phyloP scores from a whole-genome alignment of 2,797 vertebrate genomes.

The Graptemys geographica region DNA sequence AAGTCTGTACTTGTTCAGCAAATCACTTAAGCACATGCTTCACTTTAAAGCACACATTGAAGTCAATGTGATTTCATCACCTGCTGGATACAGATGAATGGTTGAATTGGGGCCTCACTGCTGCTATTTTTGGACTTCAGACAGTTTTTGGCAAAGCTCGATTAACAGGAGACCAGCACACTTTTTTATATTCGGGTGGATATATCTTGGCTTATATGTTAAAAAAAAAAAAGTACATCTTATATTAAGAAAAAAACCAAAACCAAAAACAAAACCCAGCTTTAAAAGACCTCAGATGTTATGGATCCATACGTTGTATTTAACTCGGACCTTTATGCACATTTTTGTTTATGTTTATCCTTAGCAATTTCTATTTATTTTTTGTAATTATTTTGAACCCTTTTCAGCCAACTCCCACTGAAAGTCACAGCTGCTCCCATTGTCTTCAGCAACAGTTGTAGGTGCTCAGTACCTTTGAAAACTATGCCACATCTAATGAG shows the following conservation, averaged over 20 bases:
- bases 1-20: background rate
- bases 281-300: background rate
- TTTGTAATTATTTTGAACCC: background rate
- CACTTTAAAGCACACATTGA: background rate
- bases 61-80: background rate
- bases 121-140: background rate
- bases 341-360: background rate
- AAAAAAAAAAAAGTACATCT: constrained; percentile 11
- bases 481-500: background rate
- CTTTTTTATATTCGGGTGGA: constrained; percentile 6
- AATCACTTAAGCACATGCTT: background rate
- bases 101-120: background rate
- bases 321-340: background rate
- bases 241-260: background rate
- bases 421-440: background rate
- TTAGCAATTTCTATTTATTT: constrained; percentile 10
- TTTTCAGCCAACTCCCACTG: background rate
- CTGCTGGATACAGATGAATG: background rate
- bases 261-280: background rate
- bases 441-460: background rate
- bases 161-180: background rate
- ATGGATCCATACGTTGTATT: background rate
- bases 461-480: background rate
- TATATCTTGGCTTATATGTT: constrained; percentile 2
- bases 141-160: background rate